These are phyloP conservation scores for Torymus tubicola DNA, from an alignment of 2,888 invertebrate genomes.

Conservation along the genomic window DNA sequence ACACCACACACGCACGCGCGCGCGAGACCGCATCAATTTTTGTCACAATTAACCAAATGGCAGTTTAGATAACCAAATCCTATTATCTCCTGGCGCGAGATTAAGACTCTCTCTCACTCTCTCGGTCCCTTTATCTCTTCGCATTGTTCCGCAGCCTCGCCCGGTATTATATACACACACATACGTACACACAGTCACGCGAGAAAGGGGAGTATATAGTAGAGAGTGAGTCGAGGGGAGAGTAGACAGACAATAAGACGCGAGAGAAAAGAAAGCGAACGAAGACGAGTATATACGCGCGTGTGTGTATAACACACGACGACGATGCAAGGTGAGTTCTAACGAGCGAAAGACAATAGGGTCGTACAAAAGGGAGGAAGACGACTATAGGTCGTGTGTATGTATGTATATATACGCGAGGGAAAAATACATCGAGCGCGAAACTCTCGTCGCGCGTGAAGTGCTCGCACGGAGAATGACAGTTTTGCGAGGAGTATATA, in stretches of 20 bases:
- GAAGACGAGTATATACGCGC: constrained; percentile 5
- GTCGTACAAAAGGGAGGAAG: constrained; percentile 1
- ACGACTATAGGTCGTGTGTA: neutral
- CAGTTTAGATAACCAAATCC: constrained; percentile 49
- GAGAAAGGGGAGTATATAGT: neutral
- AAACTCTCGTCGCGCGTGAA: neutral
- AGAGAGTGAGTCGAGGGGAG: neutral
- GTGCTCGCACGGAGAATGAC: too few species aligned
- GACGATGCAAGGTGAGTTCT: constrained; percentile 53
- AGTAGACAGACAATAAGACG: constrained; percentile 31
- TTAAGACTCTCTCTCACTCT: constrained; percentile 27
- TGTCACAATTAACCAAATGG: constrained; percentile 55
- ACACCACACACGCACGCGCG: neutral
- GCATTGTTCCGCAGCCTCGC: too few species aligned
- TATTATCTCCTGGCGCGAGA: constrained; percentile 42
- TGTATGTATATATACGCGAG: neutral
- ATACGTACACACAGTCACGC: neutral
- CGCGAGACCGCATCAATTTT: constrained; percentile 49
- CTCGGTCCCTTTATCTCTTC: too few species aligned
- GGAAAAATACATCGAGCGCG: constrained; percentile 27
- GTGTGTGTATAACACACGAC: too few species aligned
- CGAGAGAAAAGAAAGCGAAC: constrained; percentile 11
- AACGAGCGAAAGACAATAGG: constrained; percentile 50
- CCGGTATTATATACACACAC: neutral
- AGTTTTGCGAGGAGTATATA: too few species aligned